phyloP scores from a whole-genome alignment of 2,888 invertebrate species.

The Bombylius discolor region DNA sequence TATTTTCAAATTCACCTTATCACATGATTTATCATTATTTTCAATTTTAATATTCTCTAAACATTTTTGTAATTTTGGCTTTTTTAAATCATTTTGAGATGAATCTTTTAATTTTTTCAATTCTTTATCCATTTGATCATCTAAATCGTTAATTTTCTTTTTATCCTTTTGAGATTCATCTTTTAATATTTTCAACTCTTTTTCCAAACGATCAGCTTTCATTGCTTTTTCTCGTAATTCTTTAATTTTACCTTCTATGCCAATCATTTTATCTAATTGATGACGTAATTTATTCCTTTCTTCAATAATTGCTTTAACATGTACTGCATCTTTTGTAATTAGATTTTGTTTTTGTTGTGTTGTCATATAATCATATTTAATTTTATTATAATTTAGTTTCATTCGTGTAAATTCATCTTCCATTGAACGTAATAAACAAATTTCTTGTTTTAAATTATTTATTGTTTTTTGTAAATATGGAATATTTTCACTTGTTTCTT shows the following conservation, averaged over 20 bases:
- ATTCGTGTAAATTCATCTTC: constrained; percentile 2
- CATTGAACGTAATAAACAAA: neutral
- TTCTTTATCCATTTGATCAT: neutral
- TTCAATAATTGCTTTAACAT: neutral
- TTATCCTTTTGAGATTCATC: too few species aligned
- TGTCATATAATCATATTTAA: neutral
- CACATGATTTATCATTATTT: too few species aligned
- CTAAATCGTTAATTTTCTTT: too few species aligned
- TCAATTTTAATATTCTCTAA: too few species aligned
- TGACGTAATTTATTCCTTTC: constrained; percentile 7
- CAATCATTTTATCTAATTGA: constrained; percentile 7
- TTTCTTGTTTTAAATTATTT: constrained; percentile 5
- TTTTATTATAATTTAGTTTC: neutral
- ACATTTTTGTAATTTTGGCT: too few species aligned
- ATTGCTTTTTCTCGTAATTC: constrained; percentile 7
- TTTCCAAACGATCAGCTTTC: constrained; percentile 7
- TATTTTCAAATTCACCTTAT: too few species aligned
- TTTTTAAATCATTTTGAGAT: neutral
- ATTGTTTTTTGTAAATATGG: constrained; percentile 3
- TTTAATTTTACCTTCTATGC: constrained; percentile 8
- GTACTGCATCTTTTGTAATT: neutral
- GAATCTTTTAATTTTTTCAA: neutral
- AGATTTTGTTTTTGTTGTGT: neutral
- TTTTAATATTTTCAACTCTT: neutral
- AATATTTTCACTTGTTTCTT: constrained; percentile 6